These are phyloP conservation scores for Eulithis testata DNA, from an alignment of 2,888 invertebrate genomes.

Conservation along the genomic window DNA sequence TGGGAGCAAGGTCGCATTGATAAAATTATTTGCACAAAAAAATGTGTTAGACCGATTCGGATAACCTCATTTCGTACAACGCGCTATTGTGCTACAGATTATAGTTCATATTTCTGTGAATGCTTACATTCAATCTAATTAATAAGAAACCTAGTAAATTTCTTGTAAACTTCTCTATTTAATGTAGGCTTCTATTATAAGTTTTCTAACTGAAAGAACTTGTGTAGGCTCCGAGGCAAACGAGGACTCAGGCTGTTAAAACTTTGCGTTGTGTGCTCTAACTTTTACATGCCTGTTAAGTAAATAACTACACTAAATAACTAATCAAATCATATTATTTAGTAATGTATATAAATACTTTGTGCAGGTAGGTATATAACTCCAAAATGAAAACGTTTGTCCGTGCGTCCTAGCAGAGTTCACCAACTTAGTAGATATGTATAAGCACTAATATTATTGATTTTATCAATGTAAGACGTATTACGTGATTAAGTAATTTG, in stretches of 20 bases:
- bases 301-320: background rate
- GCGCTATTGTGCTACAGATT: conserved; percentile 58
- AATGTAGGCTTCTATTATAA: conserved; percentile 23
- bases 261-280: conserved; percentile 1
- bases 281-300: no score
- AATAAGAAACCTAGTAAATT: conserved; percentile 24
- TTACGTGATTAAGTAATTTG: no score
- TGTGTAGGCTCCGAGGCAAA: conserved; percentile 2
- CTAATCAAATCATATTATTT: no score
- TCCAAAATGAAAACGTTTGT: no score
- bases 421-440: no score
- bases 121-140: conserved; percentile 23
- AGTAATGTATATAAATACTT: no score
- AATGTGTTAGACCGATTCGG: conserved; percentile 78
- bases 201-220: conserved; percentile 21
- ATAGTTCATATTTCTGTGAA: conserved; percentile 30
- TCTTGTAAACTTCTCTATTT: conserved; percentile 9
- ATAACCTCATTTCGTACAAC: conserved; percentile 82
- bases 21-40: conserved; percentile 84
- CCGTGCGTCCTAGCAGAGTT: no score
- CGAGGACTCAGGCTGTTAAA: conserved; percentile 5
- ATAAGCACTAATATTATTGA: no score
- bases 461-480: no score
- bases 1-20: conserved; percentile 82
- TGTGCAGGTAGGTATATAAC: no score